Conservation (phyloP, 1,140 invertebrate species). For the Papilio dardanus region DNA sequence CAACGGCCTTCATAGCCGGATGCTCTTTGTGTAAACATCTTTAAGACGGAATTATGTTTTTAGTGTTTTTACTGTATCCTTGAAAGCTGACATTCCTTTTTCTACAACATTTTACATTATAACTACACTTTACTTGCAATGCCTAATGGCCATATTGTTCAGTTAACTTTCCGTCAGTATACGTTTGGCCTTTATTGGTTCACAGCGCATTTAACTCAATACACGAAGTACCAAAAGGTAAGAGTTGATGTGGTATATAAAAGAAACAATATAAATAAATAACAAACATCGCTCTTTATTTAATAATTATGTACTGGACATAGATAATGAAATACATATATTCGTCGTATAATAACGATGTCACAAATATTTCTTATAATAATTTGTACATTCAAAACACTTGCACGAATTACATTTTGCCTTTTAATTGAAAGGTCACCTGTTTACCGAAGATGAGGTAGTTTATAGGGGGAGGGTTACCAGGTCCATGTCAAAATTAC, state of each 20-base stretch:
- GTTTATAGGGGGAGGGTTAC: conserved; percentile 39
- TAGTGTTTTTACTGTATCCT: neutral
- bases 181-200: neutral
- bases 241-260: conserved; percentile 1
- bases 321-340: conserved; percentile 79
- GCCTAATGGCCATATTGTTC: neutral
- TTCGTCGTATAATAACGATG: conserved; percentile 71
- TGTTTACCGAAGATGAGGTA: conserved; percentile 67
- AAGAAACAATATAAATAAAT: conserved; percentile 63
- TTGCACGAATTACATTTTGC: conserved; percentile 49
- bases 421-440: conserved; percentile 52
- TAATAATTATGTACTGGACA: conserved; percentile 79
- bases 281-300: conserved; percentile 81
- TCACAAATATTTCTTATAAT: conserved; percentile 71
- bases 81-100: neutral
- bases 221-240: neutral
- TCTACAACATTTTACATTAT: neutral
- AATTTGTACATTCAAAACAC: conserved; percentile 71
- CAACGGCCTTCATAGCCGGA: neutral
- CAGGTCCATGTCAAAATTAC: conserved; percentile 34
- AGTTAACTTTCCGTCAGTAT: neutral
- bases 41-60: neutral
- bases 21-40: neutral
- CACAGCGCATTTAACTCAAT: neutral
- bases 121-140: neutral